Conservation (phyloP, 2,113 vertebrate genomes). For the Charina bottae region DNA sequence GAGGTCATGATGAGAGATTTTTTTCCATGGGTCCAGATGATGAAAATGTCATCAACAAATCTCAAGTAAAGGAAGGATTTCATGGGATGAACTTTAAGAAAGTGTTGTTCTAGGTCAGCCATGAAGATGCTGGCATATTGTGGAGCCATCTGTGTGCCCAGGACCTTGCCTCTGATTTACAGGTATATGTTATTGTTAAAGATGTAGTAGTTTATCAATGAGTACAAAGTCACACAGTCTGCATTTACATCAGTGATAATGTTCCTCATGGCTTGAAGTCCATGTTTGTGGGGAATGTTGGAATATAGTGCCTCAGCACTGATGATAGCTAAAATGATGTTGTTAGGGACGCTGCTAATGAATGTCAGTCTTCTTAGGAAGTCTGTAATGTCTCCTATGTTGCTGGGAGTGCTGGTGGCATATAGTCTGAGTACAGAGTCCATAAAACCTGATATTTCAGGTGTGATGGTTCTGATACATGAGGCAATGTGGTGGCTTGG, state of each 20-base stretch:
- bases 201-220: background rate
- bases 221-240: background rate
- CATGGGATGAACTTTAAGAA: background rate
- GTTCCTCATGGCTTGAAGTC: background rate
- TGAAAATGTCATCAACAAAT: background rate
- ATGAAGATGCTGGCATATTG: background rate
- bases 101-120: background rate
- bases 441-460: background rate
- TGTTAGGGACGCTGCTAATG: background rate
- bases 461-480: background rate
- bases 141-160: background rate
- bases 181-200: background rate
- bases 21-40: background rate
- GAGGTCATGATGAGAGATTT: background rate
- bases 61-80: background rate
- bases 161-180: background rate
- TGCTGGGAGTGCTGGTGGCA: background rate
- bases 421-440: background rate
- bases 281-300: background rate
- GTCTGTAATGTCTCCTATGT: background rate
- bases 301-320: background rate
- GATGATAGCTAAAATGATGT: background rate
- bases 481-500: background rate
- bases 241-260: background rate
- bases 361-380: background rate